Percentiles rank a stretch among this genome's conserved stretches.
Evolutionary conservation across 2,888 invertebrate genomes (phyloP).

Genomic region (Candidula unifasciata): DNA sequence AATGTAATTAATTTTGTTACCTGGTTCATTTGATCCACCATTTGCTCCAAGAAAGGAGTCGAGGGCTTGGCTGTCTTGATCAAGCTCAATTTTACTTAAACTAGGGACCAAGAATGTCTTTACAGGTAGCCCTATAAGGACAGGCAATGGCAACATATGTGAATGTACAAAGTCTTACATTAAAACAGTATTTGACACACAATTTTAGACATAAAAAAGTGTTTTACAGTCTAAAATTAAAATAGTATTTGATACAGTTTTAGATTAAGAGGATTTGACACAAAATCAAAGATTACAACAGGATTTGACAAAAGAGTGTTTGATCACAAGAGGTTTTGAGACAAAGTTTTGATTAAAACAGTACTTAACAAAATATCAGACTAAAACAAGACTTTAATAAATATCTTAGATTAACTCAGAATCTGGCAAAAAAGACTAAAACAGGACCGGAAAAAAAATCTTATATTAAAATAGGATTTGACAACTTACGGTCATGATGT

Average conservation of each 20-base stretch:
- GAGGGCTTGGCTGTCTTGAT: slow-evolving; percentile 63
- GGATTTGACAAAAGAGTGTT: too few relatives aligned
- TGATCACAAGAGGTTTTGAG: too few relatives aligned
- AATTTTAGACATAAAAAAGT: too few relatives aligned
- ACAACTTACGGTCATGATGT: slow-evolving; percentile 64
- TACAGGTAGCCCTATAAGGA: slow-evolving; percentile 30
- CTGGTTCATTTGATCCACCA: neutral
- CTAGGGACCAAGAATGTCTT: slow-evolving; percentile 56
- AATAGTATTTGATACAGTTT: too few relatives aligned
- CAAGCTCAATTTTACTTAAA: slow-evolving; percentile 66
- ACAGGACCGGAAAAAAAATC: neutral
- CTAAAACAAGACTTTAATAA: too few relatives aligned
- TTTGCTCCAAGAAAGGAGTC: slow-evolving; percentile 56
- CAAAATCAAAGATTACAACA: too few relatives aligned
- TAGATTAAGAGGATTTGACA: too few relatives aligned
- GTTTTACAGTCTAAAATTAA: too few relatives aligned
- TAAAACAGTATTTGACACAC: neutral
- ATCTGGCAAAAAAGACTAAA: too few relatives aligned
- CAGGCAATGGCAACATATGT: neutral
- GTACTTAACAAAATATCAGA: too few relatives aligned
- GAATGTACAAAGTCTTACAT: neutral
- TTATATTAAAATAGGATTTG: neutral
- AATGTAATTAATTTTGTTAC: neutral
- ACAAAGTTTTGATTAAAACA: too few relatives aligned
- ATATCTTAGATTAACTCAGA: too few relatives aligned